Evolutionary conservation across 1,140 invertebrate species (phyloP).

Genomic region (Aphelenchoides fujianensis): DNA sequence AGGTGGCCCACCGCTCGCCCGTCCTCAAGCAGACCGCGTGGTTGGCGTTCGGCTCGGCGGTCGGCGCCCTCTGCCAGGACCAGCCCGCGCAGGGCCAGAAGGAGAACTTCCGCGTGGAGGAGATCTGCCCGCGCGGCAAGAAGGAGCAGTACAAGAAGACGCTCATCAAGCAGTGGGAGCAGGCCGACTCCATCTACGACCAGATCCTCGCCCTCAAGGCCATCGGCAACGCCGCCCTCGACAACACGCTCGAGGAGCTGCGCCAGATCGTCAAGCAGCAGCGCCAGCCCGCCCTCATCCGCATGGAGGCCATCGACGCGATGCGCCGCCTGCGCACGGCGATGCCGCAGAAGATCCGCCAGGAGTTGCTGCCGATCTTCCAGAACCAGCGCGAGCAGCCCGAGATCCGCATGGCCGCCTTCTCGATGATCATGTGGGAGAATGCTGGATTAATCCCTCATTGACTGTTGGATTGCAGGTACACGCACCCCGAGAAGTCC

Average conservation of each 20-base stretch:
- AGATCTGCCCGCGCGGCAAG: conserved; percentile 34
- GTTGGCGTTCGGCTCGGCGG: conserved; percentile 38
- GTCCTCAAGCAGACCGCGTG: conserved; percentile 35
- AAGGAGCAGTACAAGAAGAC: conserved; percentile 44
- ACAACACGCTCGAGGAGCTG: conserved; percentile 39
- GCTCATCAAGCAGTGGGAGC: neutral
- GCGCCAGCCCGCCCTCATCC: conserved; percentile 31
- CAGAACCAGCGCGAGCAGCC: conserved; percentile 38
- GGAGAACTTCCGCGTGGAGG: conserved; percentile 18
- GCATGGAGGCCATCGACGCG: conserved; percentile 30
- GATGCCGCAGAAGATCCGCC: conserved; percentile 40
- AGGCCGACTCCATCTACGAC: conserved; percentile 38
- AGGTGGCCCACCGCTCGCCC: conserved; percentile 18
- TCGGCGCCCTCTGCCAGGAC: conserved; percentile 41
- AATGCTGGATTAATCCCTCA: neutral
- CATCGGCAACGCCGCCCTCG: conserved; percentile 45
- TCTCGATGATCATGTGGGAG: conserved; percentile 39
- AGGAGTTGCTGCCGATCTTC: conserved; percentile 43
- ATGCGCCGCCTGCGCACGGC: conserved; percentile 31
- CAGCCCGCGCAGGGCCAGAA: conserved; percentile 26
- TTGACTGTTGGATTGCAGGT: neutral
- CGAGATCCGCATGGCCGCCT: conserved; percentile 49
- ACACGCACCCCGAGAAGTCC: conserved; percentile 22
- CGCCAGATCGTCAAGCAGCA: conserved; percentile 38
- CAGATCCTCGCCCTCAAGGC: conserved; percentile 45